These are phyloP conservation scores for Spizella passerina DNA, from an alignment of 2,797 vertebrate species.

Conservation along the genomic window DNA sequence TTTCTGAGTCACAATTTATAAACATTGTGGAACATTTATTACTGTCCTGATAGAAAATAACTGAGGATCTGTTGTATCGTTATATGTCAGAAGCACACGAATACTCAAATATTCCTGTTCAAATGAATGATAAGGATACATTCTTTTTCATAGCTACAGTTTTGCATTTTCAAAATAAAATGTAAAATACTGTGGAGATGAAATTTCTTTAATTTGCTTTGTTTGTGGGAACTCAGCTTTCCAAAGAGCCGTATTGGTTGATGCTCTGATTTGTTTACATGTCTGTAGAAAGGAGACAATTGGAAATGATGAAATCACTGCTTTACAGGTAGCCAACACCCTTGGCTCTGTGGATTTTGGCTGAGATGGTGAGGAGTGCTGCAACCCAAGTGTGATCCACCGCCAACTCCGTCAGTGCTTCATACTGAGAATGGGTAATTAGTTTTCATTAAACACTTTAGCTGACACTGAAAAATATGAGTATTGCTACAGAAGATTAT, in stretches of 20 bases:
- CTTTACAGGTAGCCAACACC: conserved; percentile 55
- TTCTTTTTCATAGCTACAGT: background rate
- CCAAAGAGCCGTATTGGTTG: background rate
- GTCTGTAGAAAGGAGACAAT: background rate
- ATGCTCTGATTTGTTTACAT: conserved; percentile 8
- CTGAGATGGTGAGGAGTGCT: conserved; percentile 9
- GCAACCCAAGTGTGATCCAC: conserved; percentile 8
- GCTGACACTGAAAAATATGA: background rate
- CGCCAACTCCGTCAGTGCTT: background rate
- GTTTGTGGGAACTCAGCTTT: background rate
- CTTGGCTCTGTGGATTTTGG: conserved; percentile 45
- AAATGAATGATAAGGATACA: background rate
- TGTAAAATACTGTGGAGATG: background rate
- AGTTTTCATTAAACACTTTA: conserved; percentile 33
- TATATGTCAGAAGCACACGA: background rate
- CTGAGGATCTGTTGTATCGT: background rate
- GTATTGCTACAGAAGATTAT: background rate
- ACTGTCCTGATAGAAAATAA: background rate
- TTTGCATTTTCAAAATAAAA: background rate
- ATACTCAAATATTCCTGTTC: background rate
- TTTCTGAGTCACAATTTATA: background rate
- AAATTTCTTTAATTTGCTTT: background rate
- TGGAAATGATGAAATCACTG: conserved; percentile 59
- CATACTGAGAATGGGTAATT: conserved; percentile 61
- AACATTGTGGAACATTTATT: background rate